Percentiles rank a stretch among this genome's conserved stretches.
These are phyloP conservation scores for Amiota minor DNA, from an alignment of 2,888 invertebrate species.

Conservation along the genomic window DNA sequence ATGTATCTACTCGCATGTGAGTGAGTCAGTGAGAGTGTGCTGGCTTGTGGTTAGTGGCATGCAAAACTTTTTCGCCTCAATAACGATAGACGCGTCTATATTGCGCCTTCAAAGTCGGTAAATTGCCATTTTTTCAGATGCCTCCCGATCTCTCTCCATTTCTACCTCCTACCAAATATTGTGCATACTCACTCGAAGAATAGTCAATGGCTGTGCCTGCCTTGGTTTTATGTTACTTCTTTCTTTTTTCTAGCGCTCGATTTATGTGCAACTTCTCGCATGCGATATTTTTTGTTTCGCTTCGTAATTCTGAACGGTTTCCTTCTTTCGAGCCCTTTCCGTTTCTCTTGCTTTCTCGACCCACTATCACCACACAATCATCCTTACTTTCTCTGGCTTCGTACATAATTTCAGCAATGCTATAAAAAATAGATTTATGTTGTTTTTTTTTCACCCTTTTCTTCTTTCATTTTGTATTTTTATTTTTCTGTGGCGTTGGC, in stretches of 20 bases:
- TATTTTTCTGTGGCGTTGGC: neutral
- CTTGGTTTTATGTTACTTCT: neutral
- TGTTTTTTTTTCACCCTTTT: neutral
- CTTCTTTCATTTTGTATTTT: too few species aligned
- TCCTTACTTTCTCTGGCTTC: neutral
- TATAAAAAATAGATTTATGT: slow-evolving; percentile 8
- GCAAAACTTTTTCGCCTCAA: slow-evolving; percentile 36
- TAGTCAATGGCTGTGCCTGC: neutral
- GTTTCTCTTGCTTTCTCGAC: too few species aligned
- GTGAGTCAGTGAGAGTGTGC: slow-evolving; percentile 9
- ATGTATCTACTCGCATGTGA: slow-evolving; percentile 43
- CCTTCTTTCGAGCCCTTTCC: too few species aligned
- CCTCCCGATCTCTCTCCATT: too few species aligned
- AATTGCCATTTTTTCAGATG: slow-evolving; percentile 7
- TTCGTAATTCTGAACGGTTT: neutral
- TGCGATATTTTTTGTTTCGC: neutral
- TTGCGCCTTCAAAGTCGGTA: slow-evolving; percentile 13
- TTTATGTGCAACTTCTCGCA: slow-evolving; percentile 4
- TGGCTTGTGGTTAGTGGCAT: slow-evolving; percentile 22
- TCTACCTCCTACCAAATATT: too few species aligned
- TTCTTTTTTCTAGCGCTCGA: neutral
- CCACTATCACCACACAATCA: too few species aligned
- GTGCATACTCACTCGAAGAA: too few species aligned
- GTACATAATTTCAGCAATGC: slow-evolving; percentile 13
- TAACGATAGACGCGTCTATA: slow-evolving; percentile 11